Percentiles rank a stretch among this genome's conserved stretches.
Conservation (phyloP, 2,888 invertebrate genomes). For the Scaptomyza cyrtandrae region DNA sequence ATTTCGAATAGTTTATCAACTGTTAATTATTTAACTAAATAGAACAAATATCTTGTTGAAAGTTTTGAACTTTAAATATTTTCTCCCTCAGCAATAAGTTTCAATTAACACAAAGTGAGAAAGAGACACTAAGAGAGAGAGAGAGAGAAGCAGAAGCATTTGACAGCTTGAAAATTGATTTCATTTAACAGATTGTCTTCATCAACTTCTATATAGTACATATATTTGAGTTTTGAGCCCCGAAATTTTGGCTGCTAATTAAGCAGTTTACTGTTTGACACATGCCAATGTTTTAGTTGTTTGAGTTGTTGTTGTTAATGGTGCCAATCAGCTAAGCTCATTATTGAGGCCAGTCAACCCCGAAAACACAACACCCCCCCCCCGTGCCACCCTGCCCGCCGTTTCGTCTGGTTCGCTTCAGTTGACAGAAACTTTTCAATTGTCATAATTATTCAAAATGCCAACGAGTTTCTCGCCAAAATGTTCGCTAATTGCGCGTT, state of each 20-base stretch:
- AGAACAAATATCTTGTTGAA: too few relatives aligned
- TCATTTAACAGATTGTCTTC: not conserved
- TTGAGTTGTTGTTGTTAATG: conserved; percentile 19
- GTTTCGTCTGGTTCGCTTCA: not conserved
- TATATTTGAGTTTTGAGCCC: not conserved
- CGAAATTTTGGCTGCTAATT: conserved; percentile 47
- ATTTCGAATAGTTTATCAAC: too few relatives aligned
- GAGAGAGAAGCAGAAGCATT: too few relatives aligned
- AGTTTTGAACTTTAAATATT: too few relatives aligned
- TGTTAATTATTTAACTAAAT: too few relatives aligned
- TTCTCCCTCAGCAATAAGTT: too few relatives aligned
- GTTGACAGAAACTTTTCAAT: conserved; percentile 71
- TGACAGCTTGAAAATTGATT: not conserved
- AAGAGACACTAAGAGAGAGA: too few relatives aligned
- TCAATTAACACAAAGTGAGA: too few relatives aligned
- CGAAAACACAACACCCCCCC: too few relatives aligned
- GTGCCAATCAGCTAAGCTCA: conserved; percentile 59
- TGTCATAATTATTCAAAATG: conserved; percentile 78
- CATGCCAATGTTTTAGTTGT: conserved; percentile 22
- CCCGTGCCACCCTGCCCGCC: too few relatives aligned
- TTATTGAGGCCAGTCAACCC: conserved; percentile 22
- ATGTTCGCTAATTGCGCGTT: conserved; percentile 53
- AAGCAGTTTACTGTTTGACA: conserved; percentile 65
- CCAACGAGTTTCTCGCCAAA: conserved; percentile 52
- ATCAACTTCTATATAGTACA: too few relatives aligned